Evolutionary conservation across 2,888 invertebrate species (phyloP), one percentile per base, ranked within the genome.

Genomic region (Nephrotoma guestfalica): DNA sequence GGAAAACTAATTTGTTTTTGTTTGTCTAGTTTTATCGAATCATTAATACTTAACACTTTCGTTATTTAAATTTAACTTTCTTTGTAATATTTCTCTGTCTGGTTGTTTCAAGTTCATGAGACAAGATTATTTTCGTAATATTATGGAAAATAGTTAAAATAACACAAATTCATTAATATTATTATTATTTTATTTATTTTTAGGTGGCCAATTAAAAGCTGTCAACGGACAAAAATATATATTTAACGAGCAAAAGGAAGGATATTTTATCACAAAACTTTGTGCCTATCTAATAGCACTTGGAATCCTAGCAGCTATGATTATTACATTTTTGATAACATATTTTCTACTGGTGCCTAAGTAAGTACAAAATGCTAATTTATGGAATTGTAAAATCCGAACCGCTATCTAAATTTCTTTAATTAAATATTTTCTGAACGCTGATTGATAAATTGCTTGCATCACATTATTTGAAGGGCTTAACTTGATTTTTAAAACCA

Each of bases 171-270:
- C 43, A 1, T 43, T 43, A 84, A 84, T 84, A 13, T 18, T 18
- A 43, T 85, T 47, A 30, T 0, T 47, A 9, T 83, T 86, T 87
- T 15, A 86, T 89, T 86, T 84, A 71, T 13, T 87, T 89, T 2
- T 88, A 92, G 92, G 92, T 88, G 92, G 92, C 85, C 92, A 92
- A 87, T 89, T 92, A 0, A 92, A 92, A 89, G 90, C 92, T n/a
- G 92, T 92, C 88, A 92, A 92, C 89, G 92, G 92, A 40, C 91
- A 92, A 88, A 92, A 92, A 89, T 92, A 92, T 88, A 90, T 92
- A 7, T 90, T 92, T 87, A 91, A 91, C 88, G 90, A 91, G 11
- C 90, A 89, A 87, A 90, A 90, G 4, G 90, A 91, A 85, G 90
- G 92, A 84, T 90, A 91, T 18, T 91, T 90, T 88, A 89, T 91